phyloP scores from a whole-genome alignment of 2,797 vertebrate species.

The Lycodopsis pacificus region DNA sequence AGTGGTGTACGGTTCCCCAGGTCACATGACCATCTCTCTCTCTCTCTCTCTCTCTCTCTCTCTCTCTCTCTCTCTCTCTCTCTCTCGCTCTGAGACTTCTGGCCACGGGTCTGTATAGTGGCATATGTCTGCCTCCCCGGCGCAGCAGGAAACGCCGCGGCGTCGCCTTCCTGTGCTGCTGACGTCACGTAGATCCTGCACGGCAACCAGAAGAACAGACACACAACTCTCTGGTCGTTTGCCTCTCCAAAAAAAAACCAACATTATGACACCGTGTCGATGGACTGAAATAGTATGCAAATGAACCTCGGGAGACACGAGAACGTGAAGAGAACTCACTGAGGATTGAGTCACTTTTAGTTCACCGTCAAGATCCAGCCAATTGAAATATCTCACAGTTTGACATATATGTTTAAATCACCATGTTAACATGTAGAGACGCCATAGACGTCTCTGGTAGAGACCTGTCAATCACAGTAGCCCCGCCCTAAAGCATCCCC shows the following conservation, averaged over 20 bases:
- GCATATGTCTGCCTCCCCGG: slow-evolving; percentile 78
- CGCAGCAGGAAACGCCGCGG: slow-evolving; percentile 73
- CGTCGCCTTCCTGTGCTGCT: slow-evolving; percentile 60
- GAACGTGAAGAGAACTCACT: not conserved
- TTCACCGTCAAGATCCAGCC: not conserved
- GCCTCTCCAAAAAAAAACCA: slow-evolving; percentile 16
- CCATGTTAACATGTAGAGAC: too few relatives aligned
- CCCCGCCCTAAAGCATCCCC: too few relatives aligned
- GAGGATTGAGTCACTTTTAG: not conserved
- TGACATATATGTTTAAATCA: not conserved
- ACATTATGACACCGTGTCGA: not conserved
- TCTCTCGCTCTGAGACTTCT: slow-evolving; percentile 19
- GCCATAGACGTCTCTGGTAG: too few relatives aligned
- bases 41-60: not conserved
- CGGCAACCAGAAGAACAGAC: slow-evolving; percentile 48
- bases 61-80: too few relatives aligned
- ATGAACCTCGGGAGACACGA: fast-evolving
- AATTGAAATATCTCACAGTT: not conserved
- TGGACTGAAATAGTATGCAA: not conserved
- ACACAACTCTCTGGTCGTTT: slow-evolving; percentile 30
- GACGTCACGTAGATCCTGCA: slow-evolving; percentile 71
- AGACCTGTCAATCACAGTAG: too few relatives aligned
- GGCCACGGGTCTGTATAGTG: slow-evolving; percentile 59
- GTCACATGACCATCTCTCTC: slow-evolving; percentile 31
- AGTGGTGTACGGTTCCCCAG: not conserved